A percentile compares a stretch with the other conserved stretches of the same genome.
Evolutionary conservation across 1,140 invertebrate species (phyloP).

Genomic region (Atopsyche davidsoni): DNA sequence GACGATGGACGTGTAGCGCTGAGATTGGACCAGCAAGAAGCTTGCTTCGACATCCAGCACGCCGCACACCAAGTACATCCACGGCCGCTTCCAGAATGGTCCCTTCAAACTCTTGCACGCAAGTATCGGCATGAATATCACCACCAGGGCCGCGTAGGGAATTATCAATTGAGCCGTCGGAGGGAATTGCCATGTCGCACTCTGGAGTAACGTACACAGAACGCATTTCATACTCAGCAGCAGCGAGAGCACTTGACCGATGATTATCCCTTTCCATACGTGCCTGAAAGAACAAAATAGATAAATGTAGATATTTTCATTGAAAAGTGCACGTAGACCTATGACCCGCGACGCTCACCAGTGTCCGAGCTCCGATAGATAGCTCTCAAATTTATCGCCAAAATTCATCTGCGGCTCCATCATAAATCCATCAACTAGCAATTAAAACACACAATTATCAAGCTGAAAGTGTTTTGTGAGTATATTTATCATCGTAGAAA

Average conservation of each 20-base stretch:
- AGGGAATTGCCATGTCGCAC: constrained; percentile 59
- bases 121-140: constrained; percentile 70
- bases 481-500: no score
- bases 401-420: constrained; percentile 37
- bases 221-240: constrained; percentile 70
- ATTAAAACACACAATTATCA: no score
- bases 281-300: constrained; percentile 49
- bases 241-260: constrained; percentile 71
- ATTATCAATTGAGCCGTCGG: constrained; percentile 75
- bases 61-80: constrained; percentile 27
- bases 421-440: constrained; percentile 4
- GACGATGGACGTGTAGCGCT: constrained; percentile 44
- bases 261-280: constrained; percentile 67
- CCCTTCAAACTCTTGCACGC: constrained; percentile 54
- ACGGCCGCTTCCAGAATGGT: constrained; percentile 29
- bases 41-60: constrained; percentile 58
- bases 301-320: neutral
- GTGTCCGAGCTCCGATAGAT: constrained; percentile 59
- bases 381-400: constrained; percentile 60
- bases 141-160: constrained; percentile 70
- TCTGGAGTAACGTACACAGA: constrained; percentile 67
- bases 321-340: neutral
- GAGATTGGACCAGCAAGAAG: constrained; percentile 43
- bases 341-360: constrained; percentile 47
- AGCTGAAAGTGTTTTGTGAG: no score